A percentile compares a stretch with the other conserved stretches of the same genome.
Conservation (phyloP, 2,888 invertebrate genomes). For the Ormyrus nitidulus region DNA sequence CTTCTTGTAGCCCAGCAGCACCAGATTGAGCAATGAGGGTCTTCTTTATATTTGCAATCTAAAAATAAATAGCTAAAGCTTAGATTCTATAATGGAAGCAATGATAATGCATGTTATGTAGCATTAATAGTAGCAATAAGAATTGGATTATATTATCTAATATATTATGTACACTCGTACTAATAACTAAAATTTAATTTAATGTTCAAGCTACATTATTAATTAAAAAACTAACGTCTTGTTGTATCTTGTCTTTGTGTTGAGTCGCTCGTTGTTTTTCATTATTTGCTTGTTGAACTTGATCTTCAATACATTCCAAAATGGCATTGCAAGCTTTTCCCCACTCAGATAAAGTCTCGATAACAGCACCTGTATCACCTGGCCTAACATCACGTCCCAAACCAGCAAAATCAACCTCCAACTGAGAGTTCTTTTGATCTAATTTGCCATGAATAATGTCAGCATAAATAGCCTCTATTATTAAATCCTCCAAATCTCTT, state of each 20-base stretch:
- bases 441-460: conserved; percentile 97
- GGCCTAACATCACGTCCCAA: conserved; percentile 93
- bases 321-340: conserved; percentile 93
- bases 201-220: conserved; percentile 32
- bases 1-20: conserved; percentile 81
- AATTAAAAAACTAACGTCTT: conserved; percentile 81
- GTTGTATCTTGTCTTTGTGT: conserved; percentile 89
- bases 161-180: conserved; percentile 18
- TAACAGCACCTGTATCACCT: conserved; percentile 88
- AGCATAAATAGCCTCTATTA: conserved; percentile 98
- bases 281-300: conserved; percentile 90
- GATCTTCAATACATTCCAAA: conserved; percentile 90
- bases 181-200: conserved; percentile 24
- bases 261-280: conserved; percentile 88
- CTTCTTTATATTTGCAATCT: conserved; percentile 93
- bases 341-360: conserved; percentile 90
- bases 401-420: conserved; percentile 93
- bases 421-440: conserved; percentile 94
- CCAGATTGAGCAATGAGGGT: conserved; percentile 87
- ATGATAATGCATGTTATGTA: neutral
- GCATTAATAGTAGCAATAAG: neutral
- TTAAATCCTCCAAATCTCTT: conserved; percentile 95
- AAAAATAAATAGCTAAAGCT: conserved; percentile 56
- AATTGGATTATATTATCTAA: conserved; percentile 15
- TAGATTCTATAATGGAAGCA: neutral